Evolutionary conservation across 2,888 invertebrate genomes (phyloP).

Genomic region (Pristionchus arcanus): DNA sequence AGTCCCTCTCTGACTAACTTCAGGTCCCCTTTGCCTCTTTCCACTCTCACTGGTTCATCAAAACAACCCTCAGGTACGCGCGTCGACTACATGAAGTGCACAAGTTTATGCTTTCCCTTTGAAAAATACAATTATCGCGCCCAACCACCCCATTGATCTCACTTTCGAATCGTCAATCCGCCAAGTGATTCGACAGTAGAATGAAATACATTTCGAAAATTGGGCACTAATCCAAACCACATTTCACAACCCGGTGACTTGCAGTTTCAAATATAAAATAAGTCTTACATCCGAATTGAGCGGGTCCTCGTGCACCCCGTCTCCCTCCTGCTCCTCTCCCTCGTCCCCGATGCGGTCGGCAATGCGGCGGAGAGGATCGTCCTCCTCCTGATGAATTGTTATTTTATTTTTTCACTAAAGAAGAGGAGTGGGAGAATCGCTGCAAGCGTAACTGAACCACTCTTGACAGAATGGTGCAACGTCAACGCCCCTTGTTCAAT

Average conservation of each 20-base stretch:
- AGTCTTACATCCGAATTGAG: conserved; percentile 73
- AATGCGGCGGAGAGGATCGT: conserved; percentile 68
- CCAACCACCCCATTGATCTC: not conserved
- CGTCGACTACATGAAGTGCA: not conserved
- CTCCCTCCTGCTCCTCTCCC: conserved; percentile 42
- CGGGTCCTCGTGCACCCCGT: conserved; percentile 70
- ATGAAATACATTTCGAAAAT: no score
- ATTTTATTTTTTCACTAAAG: not conserved
- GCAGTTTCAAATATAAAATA: not conserved
- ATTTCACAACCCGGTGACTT: no score
- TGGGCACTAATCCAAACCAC: no score
- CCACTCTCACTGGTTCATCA: not conserved
- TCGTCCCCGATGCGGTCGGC: conserved; percentile 67
- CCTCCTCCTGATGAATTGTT: conserved; percentile 61
- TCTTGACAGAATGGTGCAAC: not conserved
- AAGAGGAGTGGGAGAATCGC: not conserved
- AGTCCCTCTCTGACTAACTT: not conserved
- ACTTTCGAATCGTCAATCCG: not conserved
- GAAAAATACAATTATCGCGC: not conserved
- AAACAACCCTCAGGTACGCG: not conserved
- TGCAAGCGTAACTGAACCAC: not conserved
- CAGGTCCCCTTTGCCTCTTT: not conserved
- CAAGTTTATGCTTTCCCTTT: not conserved
- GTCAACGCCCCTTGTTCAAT: not conserved
- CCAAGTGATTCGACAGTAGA: not conserved